Conservation (phyloP, 2,888 invertebrate species). For the Chrysomela aeneicollis region DNA sequence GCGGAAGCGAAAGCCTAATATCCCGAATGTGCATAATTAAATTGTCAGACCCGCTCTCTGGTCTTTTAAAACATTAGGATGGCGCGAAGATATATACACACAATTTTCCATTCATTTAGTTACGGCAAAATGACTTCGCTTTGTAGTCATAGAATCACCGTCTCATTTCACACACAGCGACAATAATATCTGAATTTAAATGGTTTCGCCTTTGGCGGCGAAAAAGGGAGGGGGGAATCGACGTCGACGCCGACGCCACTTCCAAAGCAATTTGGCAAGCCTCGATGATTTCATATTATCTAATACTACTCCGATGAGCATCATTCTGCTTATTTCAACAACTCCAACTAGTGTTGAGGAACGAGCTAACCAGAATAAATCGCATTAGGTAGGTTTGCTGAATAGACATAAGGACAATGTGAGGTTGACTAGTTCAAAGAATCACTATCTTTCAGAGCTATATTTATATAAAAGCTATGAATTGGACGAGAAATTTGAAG, state of each 20-base stretch:
- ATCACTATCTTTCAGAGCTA: too few species aligned
- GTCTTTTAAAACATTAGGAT: conserved; percentile 39
- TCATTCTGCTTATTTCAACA: conserved; percentile 16
- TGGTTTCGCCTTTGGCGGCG: conserved; percentile 51
- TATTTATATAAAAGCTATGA: too few species aligned
- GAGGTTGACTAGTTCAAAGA: too few species aligned
- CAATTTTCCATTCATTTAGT: conserved; percentile 57
- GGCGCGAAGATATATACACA: conserved; percentile 32
- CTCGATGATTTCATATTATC: conserved; percentile 32
- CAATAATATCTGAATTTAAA: conserved; percentile 61
- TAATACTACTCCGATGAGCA: conserved; percentile 25
- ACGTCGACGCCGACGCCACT: conserved; percentile 15
- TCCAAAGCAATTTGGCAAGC: conserved; percentile 36
- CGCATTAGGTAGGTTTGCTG: too few species aligned
- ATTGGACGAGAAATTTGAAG: too few species aligned
- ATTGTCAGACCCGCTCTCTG: conserved; percentile 32
- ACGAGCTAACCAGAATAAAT: too few species aligned
- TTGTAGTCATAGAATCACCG: conserved; percentile 58
- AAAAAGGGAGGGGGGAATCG: conserved; percentile 27
- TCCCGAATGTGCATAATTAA: conserved; percentile 33
- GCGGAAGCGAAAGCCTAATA: conserved; percentile 8
- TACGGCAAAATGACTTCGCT: conserved; percentile 55
- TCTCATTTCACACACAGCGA: conserved; percentile 58
- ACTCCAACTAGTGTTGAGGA: neutral
- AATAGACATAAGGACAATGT: too few species aligned